Base-by-base conservation (phyloP, 1,140 invertebrate species). In the Melipona quadrifasciata region DNA sequence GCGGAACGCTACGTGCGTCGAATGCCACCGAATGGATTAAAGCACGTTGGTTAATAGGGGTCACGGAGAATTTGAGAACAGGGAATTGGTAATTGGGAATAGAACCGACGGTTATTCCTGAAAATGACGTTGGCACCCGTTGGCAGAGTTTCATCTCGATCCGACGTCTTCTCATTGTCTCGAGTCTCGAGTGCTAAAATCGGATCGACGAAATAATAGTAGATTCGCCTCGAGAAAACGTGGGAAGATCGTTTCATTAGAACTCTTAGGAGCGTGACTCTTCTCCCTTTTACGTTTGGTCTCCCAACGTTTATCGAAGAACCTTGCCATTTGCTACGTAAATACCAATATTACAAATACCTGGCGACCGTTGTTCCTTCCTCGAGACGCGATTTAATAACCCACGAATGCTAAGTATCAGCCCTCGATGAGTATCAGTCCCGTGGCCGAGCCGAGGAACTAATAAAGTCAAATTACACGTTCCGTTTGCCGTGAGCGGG, bases 381-480 rank as follows among this genome's bases (percentile, higher is more conserved):
- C 10, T 6, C 3, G 53, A 68, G 21, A 31, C 10, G 14, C 31
- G 34, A 72, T 51, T 61, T 39, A 81, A 57, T 53, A 34, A 47
- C 4, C 34, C 27, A 34, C 39, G 39, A 64, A 24, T 17, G 24
- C 24, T 51, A 58, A 77, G 27, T 51, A 76, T 34, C 39, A 8
- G 39, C 39, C 47, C 17, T 16, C 16, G 55, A 53, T 47, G 53
- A 75, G 67, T 34, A 27, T 1, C 51, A 51, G 55, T 21, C 34
- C 53, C 39, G 39, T 47, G 39, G 39, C 39, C 16, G 51, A 47
- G 21, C 21, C 55, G n/a, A 31, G 55, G 75, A 71, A 79, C 47
- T 84, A 79, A 79, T 79, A 70, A 77, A 79, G 67, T 21, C 55
- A 75, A 70, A 84, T 84, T 84, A 84, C 75, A 57, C 51, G 82